Percentiles rank a stretch among this genome's conserved stretches.
phyloP scores from a whole-genome alignment of 2,797 vertebrate genomes.

The Pangasius sanitwongsei region DNA sequence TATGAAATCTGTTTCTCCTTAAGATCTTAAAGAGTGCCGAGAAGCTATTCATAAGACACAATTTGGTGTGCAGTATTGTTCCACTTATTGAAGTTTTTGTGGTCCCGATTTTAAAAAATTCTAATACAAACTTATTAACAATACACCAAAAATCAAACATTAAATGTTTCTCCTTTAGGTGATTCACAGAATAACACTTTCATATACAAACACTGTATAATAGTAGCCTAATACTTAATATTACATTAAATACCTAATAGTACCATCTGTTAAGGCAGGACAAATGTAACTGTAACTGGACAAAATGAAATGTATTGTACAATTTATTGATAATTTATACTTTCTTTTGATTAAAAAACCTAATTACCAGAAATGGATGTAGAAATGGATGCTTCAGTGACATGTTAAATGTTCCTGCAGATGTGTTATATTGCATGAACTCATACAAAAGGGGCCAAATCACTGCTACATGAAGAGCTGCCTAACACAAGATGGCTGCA shows the following conservation, averaged over 20 bases:
- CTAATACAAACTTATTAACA: slow-evolving; percentile 31
- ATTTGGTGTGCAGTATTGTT: slow-evolving; percentile 46
- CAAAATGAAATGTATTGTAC: slow-evolving; percentile 9
- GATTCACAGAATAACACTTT: slow-evolving; percentile 11
- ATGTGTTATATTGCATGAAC: slow-evolving; percentile 32
- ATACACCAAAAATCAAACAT: slow-evolving; percentile 10
- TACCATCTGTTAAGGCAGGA: slow-evolving; percentile 27
- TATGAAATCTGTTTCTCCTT: slow-evolving; percentile 15
- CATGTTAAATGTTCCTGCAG: slow-evolving; percentile 9
- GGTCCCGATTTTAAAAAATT: slow-evolving; percentile 49
- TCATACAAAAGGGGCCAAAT: slow-evolving; percentile 21
- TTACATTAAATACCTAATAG: slow-evolving; percentile 32
- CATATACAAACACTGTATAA: slow-evolving; percentile 25
- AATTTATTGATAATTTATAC: slow-evolving; percentile 1
- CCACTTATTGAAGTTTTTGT: slow-evolving; percentile 13
- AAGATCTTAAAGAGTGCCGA: slow-evolving; percentile 36
- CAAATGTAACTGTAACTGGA: neutral
- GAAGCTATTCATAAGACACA: slow-evolving; percentile 52
- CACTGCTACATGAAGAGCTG: slow-evolving; percentile 39
- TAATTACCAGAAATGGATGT: neutral
- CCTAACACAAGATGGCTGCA: slow-evolving; percentile 28
- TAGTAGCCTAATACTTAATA: slow-evolving; percentile 4
- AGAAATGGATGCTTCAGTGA: slow-evolving; percentile 12
- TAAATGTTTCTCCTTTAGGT: slow-evolving; percentile 1
- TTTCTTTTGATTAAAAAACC: neutral